Evolutionary conservation across 2,888 invertebrate genomes (phyloP).

Genomic region (Bruchidius siliquastri): DNA sequence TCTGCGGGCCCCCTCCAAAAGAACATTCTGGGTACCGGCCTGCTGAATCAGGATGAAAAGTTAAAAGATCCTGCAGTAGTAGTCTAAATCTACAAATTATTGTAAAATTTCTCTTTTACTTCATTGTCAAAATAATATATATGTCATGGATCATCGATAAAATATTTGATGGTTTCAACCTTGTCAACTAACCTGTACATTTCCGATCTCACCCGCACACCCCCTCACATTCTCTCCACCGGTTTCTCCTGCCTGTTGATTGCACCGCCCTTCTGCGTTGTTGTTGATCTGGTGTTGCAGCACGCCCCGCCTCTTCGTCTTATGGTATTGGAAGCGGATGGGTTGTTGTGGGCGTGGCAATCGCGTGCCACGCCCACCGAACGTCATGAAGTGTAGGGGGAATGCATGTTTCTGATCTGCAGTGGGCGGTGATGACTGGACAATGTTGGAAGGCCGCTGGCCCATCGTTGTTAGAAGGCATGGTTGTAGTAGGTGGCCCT

Average conservation of each 20-base stretch:
- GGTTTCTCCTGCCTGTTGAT: not conserved
- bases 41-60: too few species aligned
- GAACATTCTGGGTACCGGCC: too few species aligned
- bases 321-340: conserved; percentile 44
- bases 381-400: conserved; percentile 5
- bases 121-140: too few species aligned
- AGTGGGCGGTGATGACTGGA: not conserved
- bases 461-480: not conserved
- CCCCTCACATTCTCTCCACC: not conserved
- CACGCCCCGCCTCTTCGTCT: conserved; percentile 35
- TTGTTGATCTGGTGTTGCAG: conserved; percentile 19
- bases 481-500: not conserved
- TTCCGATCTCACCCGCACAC: conserved; percentile 11
- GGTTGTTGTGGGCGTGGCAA: conserved; percentile 44
- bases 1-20: too few species aligned
- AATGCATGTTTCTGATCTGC: conserved; percentile 1
- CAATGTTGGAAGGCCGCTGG: conserved; percentile 13
- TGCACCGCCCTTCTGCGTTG: conserved; percentile 13
- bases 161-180: too few species aligned
- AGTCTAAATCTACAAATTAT: too few species aligned
- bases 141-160: too few species aligned
- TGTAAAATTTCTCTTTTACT: too few species aligned
- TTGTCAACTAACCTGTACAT: conserved; percentile 14
- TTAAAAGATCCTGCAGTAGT: too few species aligned
- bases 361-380: conserved; percentile 25